A percentile compares a stretch with the other conserved stretches of the same genome.
These are phyloP conservation scores for Patella ulyssiponensis DNA, from an alignment of 2,888 invertebrate genomes.

Conservation along the genomic window DNA sequence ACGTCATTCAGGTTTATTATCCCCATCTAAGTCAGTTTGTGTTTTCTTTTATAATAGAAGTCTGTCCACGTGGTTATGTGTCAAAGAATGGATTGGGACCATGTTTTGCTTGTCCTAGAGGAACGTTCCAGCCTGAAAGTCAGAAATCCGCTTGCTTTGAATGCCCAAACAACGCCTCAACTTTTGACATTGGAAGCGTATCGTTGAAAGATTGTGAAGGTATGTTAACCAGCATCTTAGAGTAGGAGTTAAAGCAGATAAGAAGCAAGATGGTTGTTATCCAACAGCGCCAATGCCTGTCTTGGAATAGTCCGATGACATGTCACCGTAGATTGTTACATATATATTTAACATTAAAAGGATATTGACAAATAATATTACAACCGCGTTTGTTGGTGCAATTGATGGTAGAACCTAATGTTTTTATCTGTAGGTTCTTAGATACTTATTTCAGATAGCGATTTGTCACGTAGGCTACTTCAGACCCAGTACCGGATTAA, in stretches of 20 bases:
- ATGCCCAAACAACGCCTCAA: slow-evolving; percentile 71
- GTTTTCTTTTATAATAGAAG: not conserved
- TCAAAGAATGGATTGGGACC: slow-evolving; percentile 76
- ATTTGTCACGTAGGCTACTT: no score
- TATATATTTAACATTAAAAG: not conserved
- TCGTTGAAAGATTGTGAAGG: slow-evolving; percentile 61
- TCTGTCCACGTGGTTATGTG: slow-evolving; percentile 74
- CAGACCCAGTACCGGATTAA: no score
- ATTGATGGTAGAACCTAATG: no score
- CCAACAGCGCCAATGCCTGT: no score
- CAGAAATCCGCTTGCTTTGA: slow-evolving; percentile 71
- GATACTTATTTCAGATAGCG: no score
- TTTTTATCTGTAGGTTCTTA: no score
- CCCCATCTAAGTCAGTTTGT: not conserved
- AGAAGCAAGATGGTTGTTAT: no score
- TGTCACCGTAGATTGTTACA: not conserved
- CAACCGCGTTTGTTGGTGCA: no score
- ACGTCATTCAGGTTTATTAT: no score
- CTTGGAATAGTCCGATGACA: not conserved
- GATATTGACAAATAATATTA: not conserved
- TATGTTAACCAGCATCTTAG: slow-evolving; percentile 24
- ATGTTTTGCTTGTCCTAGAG: slow-evolving; percentile 76
- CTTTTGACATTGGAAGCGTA: slow-evolving; percentile 54
- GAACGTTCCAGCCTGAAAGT: slow-evolving; percentile 70
- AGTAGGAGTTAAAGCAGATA: not conserved